Evolutionary conservation across 1,140 invertebrate genomes (phyloP), one percentile per base, ranked within the genome.

Genomic region (Aphaenogaster ashmeadi): DNA sequence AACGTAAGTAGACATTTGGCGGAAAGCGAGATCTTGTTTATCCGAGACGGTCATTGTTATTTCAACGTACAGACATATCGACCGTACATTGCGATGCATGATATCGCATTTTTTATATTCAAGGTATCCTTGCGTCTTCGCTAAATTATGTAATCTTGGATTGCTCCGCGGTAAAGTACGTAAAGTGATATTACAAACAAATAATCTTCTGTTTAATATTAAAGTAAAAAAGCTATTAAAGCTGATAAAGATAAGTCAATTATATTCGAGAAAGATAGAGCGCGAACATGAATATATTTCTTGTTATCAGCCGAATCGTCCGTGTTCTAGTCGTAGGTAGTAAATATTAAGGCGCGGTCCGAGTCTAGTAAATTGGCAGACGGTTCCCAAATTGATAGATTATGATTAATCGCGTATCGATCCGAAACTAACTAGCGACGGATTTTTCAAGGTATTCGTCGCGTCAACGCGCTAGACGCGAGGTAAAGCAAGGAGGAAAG

Each of bases 381-480:
- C 41, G 50, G 50, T 86, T 44, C 72, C 47, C 74, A 86, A 79
- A 86, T 86, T 86, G 83, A 86, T 86, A 86, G 83, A 86, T 86
- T 86, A 86, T 86, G 83, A 86, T 86, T 86, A 86, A 86, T 86
- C 74, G 60, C 60, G 27, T 33, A 86, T 86, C 44, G 75, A 79
- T 86, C 75, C 74, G 15, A 74, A 56, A 18, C 80, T 84, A 86
- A 86, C 74, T 86, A 86, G 21, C 21, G 62, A 62, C 36, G 62
- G 58, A 52, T 78, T 79, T 86, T 79, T 64, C 83, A 79, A 86
- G 41, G 83, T 47, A 79, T 66, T 79, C 75, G 83, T 79, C 38
- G 83, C 83, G 18, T 75, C 81, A 58, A 84, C 69, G 72, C 74
- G 58, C 38, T 85, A 50, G 44, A 64, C 38, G 83, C 83, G 38